Percentiles rank a stretch among this genome's conserved stretches.
Evolutionary conservation across 2,797 vertebrate species (phyloP).

Genomic region (Cryptoprocta ferox): DNA sequence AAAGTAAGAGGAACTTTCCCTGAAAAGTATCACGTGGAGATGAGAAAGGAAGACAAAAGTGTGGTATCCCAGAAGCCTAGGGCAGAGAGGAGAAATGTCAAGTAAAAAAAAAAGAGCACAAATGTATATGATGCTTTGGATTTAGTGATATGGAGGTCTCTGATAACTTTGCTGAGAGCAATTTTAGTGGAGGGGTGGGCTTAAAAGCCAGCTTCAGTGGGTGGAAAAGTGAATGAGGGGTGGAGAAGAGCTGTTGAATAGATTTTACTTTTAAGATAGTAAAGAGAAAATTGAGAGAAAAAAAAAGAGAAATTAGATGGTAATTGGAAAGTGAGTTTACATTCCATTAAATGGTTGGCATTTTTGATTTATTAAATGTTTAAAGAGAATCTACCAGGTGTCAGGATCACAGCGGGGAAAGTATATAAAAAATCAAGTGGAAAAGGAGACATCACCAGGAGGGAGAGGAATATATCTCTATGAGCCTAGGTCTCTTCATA

Average conservation of each 20-base stretch:
- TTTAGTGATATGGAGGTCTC: neutral
- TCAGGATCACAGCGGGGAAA: neutral
- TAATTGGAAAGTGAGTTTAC: neutral
- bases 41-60: neutral
- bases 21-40: neutral
- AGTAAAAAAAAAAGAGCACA: neutral
- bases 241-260: neutral
- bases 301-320: neutral
- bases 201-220: neutral
- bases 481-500: neutral
- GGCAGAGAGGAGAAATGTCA: neutral
- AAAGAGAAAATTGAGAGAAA: neutral
- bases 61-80: neutral
- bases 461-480: neutral
- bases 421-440: neutral
- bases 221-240: neutral
- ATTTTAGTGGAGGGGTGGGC: neutral
- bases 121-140: neutral
- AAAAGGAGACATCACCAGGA: neutral
- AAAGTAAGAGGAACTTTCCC: neutral
- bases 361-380: neutral
- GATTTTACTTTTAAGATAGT: neutral
- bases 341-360: neutral
- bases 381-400: neutral
- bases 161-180: neutral